Evolutionary conservation across 1,140 invertebrate species (phyloP).

Genomic region (Globodera ellingtonae): DNA sequence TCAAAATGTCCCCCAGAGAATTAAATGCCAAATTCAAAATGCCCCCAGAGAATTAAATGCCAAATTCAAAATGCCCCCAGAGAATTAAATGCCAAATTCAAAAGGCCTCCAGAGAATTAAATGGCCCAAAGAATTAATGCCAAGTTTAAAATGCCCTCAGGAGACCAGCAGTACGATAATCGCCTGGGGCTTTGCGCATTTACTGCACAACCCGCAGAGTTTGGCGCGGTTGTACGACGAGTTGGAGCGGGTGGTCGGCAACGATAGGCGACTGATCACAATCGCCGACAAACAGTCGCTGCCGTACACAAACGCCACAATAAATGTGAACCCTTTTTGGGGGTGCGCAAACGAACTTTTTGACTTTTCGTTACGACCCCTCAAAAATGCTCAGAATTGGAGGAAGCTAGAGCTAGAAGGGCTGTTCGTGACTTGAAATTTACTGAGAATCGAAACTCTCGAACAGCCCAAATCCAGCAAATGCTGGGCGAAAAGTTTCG

Average conservation of each 20-base stretch:
- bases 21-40: background rate
- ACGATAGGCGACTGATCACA: conserved; percentile 35
- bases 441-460: too few species aligned
- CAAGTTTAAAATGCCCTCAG: background rate
- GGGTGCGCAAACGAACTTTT: background rate
- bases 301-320: conserved; percentile 44
- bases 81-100: too few species aligned
- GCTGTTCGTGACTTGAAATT: background rate
- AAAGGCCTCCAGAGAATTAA: conserved; percentile 11
- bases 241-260: conserved; percentile 45
- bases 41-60: too few species aligned
- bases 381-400: too few species aligned
- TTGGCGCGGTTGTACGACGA: conserved; percentile 40
- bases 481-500: too few species aligned
- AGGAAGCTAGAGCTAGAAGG: too few species aligned
- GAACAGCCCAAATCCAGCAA: too few species aligned
- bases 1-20: background rate
- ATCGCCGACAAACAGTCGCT: conserved; percentile 28
- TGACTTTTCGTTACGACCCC: too few species aligned
- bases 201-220: conserved; percentile 30
- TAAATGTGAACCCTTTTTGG: conserved; percentile 32
- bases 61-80: too few species aligned
- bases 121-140: too few species aligned
- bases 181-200: conserved; percentile 36
- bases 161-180: conserved; percentile 30